These are phyloP conservation scores for Leucopsar rothschildi DNA, from an alignment of 2,113 vertebrate genomes.

Conservation along the genomic window DNA sequence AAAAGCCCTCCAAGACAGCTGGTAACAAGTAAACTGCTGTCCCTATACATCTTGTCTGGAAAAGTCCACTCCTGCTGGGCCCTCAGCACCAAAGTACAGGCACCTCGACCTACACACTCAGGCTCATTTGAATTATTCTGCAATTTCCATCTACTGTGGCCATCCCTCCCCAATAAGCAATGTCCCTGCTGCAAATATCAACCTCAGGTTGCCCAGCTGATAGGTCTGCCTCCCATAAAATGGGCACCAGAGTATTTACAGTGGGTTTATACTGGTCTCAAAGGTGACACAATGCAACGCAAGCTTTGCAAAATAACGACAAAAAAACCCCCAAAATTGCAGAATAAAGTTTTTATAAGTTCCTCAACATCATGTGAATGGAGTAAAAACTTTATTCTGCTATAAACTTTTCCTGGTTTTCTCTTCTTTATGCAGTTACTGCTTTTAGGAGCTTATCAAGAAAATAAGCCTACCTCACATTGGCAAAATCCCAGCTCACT, in stretches of 20 bases:
- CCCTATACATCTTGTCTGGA: rapidly evolving
- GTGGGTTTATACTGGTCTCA: background rate
- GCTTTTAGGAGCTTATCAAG: slow-evolving; percentile 24
- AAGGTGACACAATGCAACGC: rapidly evolving
- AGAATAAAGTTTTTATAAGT: background rate
- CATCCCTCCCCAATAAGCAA: rapidly evolving
- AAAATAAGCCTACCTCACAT: background rate
- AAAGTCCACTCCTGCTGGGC: background rate
- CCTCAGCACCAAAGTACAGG: rapidly evolving
- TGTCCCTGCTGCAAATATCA: rapidly evolving
- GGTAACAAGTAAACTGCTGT: background rate
- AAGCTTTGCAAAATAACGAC: background rate
- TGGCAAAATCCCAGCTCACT: slow-evolving; percentile 22
- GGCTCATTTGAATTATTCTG: background rate
- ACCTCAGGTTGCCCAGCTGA: background rate
- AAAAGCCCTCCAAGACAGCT: background rate
- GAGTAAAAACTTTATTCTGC: background rate
- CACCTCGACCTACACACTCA: rapidly evolving
- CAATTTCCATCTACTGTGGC: background rate
- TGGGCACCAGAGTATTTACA: background rate
- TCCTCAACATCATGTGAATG: background rate
- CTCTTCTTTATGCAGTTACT: background rate
- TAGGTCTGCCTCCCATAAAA: background rate
- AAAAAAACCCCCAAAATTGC: rapidly evolving
- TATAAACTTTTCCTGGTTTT: background rate